Conservation (phyloP, 2,113 vertebrate species). For the Accipiter virgatus region DNA sequence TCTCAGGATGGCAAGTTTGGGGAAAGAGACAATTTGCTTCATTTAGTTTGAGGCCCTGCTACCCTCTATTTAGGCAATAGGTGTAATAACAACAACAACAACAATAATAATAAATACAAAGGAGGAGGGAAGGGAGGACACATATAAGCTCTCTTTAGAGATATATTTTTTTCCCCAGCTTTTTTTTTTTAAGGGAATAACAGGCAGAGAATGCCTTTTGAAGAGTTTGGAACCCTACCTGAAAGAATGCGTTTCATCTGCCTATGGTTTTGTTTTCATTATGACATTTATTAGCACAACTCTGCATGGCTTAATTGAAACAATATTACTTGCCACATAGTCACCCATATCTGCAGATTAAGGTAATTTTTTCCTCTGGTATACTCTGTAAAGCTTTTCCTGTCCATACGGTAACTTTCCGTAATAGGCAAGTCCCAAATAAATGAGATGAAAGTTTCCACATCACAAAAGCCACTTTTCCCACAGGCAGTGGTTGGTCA, state of each 20-base stretch:
- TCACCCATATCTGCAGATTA: not conserved
- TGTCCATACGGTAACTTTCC: not conserved
- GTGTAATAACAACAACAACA: not conserved
- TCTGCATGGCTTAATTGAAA: not conserved
- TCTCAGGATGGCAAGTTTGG: conserved; percentile 74
- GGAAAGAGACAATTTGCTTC: not conserved
- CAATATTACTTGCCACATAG: not conserved
- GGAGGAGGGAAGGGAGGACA: not conserved
- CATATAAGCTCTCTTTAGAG: not conserved
- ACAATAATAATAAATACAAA: not conserved
- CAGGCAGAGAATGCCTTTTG: not conserved
- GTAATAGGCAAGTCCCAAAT: not conserved
- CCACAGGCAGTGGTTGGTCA: not conserved
- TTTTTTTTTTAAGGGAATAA: not conserved
- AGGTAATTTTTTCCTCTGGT: not conserved
- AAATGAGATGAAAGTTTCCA: not conserved
- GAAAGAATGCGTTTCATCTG: not conserved
- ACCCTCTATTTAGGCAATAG: not conserved
- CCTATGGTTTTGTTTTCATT: not conserved
- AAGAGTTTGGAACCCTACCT: not conserved
- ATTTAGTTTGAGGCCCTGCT: not conserved
- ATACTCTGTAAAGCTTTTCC: not conserved
- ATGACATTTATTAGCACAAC: not conserved
- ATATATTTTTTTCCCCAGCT: not conserved
- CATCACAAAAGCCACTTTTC: not conserved